A percentile compares a stretch with the other conserved stretches of the same genome.
Conservation (phyloP, 1,140 invertebrate genomes). For the Papilio helenus region DNA sequence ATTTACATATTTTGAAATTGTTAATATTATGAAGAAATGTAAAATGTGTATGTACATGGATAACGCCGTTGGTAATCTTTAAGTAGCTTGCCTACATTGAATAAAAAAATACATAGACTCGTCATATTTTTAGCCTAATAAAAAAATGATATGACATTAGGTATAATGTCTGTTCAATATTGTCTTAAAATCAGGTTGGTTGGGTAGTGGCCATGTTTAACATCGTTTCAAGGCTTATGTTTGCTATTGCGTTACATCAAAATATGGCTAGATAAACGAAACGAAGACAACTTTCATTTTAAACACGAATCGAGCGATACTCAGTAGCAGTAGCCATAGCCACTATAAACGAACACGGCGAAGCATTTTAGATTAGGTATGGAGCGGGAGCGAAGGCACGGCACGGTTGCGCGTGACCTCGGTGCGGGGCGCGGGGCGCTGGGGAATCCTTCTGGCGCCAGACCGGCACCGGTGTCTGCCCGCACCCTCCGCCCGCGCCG, state of each 20-base stretch:
- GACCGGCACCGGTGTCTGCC: constrained; percentile 79
- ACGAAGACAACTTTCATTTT: constrained; percentile 33
- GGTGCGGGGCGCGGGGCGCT: constrained; percentile 71
- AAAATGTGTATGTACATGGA: background rate
- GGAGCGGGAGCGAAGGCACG: constrained; percentile 54
- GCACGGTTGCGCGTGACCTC: constrained; percentile 70
- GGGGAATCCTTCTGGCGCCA: constrained; percentile 83
- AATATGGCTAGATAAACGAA: background rate
- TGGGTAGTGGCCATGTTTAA: background rate
- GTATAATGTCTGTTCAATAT: background rate
- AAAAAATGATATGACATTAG: no score
- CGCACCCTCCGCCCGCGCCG: constrained; percentile 61
- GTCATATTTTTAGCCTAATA: background rate
- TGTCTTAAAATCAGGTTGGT: background rate
- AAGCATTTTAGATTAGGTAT: constrained; percentile 49
- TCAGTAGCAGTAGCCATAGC: background rate
- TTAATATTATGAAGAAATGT: constrained; percentile 13
- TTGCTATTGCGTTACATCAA: constrained; percentile 10
- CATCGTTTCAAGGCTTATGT: background rate
- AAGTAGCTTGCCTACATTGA: background rate
- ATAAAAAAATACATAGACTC: background rate
- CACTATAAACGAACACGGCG: constrained; percentile 22
- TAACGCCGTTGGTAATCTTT: background rate
- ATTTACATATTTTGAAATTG: constrained; percentile 25
- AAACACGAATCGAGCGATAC: background rate